A percentile compares a stretch with the other conserved stretches of the same genome.
phyloP scores from a whole-genome alignment of 2,797 vertebrate genomes.

The Darevskia nairensis region DNA sequence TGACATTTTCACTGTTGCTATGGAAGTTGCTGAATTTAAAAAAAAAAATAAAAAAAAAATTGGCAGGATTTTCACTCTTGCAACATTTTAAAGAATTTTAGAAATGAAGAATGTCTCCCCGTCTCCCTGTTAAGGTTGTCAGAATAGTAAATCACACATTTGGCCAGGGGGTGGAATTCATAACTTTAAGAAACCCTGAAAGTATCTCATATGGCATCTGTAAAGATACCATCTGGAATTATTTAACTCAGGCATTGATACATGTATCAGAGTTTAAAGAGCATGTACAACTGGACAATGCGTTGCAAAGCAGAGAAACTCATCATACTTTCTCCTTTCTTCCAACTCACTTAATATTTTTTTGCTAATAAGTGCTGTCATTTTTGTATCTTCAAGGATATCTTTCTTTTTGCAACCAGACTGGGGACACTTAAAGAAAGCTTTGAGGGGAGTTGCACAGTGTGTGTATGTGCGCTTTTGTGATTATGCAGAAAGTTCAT shows the following conservation, averaged over 20 bases:
- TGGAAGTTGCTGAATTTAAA: conserved; percentile 30
- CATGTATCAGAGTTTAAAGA: conserved; percentile 52
- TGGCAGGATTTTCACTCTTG: conserved; percentile 33
- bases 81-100: conserved; percentile 63
- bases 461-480: not conserved
- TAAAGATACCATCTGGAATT: conserved; percentile 61
- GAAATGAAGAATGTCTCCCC: conserved; percentile 63
- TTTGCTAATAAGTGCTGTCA: conserved; percentile 17
- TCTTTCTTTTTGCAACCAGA: conserved; percentile 20
- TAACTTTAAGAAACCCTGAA: conserved; percentile 49
- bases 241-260: conserved; percentile 55
- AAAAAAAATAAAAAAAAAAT: not conserved
- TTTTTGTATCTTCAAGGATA: not conserved
- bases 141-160: conserved; percentile 71
- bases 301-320: conserved; percentile 39
- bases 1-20: not conserved
- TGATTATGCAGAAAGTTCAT: conserved; percentile 47
- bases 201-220: conserved; percentile 47
- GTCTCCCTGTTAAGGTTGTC: conserved; percentile 70
- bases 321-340: conserved; percentile 30
- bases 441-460: too few relatives aligned
- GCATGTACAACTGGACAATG: conserved; percentile 36
- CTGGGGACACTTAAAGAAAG: not conserved
- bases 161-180: conserved; percentile 15
- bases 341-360: conserved; percentile 31